Evolutionary conservation across 2,888 invertebrate species (phyloP), one percentile per base, ranked within the genome.

Genomic region (Aporophyla lueneburgensis): DNA sequence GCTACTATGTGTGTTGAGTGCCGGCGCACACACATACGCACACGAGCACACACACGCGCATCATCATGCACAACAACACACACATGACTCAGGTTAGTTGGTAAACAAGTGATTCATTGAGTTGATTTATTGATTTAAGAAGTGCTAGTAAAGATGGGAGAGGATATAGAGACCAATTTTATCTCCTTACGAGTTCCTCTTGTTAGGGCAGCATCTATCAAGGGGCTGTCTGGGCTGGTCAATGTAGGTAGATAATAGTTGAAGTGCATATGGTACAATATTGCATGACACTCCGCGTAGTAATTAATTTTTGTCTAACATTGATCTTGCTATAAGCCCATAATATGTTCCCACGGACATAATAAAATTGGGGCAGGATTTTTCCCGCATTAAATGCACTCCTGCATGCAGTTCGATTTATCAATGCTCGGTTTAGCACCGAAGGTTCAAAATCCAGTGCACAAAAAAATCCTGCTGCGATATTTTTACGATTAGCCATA

Each of bases 61-160:
- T 51, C 77, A 63, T 40, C 46, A 27, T 49, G 62, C 43, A 12
- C 63, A 73, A 9, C 59, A 16, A 40, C 33, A 56, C 4, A 49
- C 53, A 10, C 24, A 40, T 62, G 61, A 66, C 6, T n/a, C 81
- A 76, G 83, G 79, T 80, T 56, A 83, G 83, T 80, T 81, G 66
- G 61, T 78, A 61, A 67, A 67, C 61, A 67, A 56, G n/a, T 71
- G 56, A 43, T 16, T 33, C 40, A 5, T n/a, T 9, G 9, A 3
- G 16, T 24, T 33, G n/a, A 4, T 33, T 54, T 56, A n/a, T 56
- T n/a, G 43, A 21, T n/a, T 16, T 43, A 5, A 21, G 27, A 65
- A 33, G 33, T 33, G 46, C 33, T 1, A 12, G 19, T 21, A 9
- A 70, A 24, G 10, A 51, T 21, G 27, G 1, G 12, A 14, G 14